phyloP scores from a whole-genome alignment of 2,113 vertebrate genomes.

The Psettodes erumei region DNA sequence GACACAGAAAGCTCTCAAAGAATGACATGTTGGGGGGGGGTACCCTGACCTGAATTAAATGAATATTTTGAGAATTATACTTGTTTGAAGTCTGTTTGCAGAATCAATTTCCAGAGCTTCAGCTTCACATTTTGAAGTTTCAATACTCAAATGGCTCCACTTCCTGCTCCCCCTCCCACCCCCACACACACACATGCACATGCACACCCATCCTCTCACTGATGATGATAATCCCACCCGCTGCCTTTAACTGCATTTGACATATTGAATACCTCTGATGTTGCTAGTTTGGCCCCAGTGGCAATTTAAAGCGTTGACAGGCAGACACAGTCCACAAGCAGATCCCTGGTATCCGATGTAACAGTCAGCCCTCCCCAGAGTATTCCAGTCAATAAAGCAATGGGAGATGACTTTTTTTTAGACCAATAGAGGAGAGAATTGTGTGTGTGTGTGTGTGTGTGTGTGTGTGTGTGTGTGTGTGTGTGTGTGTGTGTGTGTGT shows the following conservation, averaged over 20 bases:
- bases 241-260: constrained; percentile 67
- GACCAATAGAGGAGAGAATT: constrained; percentile 5
- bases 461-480: too few relatives aligned
- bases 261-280: constrained; percentile 68
- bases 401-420: constrained; percentile 64
- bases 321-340: constrained; percentile 66
- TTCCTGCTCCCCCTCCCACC: too few relatives aligned
- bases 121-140: constrained; percentile 63
- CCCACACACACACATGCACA: too few relatives aligned
- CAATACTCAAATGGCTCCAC: constrained; percentile 65
- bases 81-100: too few relatives aligned
- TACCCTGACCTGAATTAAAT: too few relatives aligned
- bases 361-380: constrained; percentile 57
- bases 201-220: constrained; percentile 51
- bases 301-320: constrained; percentile 77
- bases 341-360: constrained; percentile 65
- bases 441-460: too few relatives aligned
- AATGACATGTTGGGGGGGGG: too few relatives aligned
- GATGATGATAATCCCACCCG: constrained; percentile 62
- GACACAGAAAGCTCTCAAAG: too few relatives aligned
- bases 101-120: constrained; percentile 57
- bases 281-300: constrained; percentile 63
- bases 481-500: too few relatives aligned
- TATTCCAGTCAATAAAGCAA: constrained; percentile 75
- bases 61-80: too few relatives aligned